A percentile compares a stretch with the other conserved stretches of the same genome.
These are phyloP conservation scores for Sorex maritimensis DNA, from an alignment of 2,797 vertebrate species.

Conservation along the genomic window DNA sequence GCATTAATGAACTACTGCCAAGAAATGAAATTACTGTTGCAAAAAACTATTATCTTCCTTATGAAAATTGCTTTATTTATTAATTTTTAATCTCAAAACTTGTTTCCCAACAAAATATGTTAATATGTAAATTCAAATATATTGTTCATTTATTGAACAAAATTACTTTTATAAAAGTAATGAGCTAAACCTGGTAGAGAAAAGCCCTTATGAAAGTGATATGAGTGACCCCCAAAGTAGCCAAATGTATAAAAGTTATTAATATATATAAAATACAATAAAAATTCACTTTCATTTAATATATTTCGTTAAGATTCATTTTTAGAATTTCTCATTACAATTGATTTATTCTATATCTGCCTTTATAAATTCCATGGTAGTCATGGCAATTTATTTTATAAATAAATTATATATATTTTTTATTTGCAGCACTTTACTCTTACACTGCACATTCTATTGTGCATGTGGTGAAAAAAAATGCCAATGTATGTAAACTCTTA, in stretches of 20 bases:
- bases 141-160: neutral
- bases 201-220: slow-evolving; percentile 26
- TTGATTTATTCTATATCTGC: slow-evolving; percentile 56
- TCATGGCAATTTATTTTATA: slow-evolving; percentile 60
- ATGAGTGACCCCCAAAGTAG: slow-evolving; percentile 24
- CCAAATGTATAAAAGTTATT: slow-evolving; percentile 59
- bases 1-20: slow-evolving; percentile 16
- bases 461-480: slow-evolving; percentile 43
- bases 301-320: slow-evolving; percentile 45
- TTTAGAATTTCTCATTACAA: slow-evolving; percentile 63
- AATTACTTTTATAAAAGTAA: slow-evolving; percentile 60
- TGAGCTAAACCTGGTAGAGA: neutral
- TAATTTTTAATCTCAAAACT: slow-evolving; percentile 28
- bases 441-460: slow-evolving; percentile 12
- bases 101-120: slow-evolving; percentile 44
- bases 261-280: slow-evolving; percentile 37
- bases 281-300: slow-evolving; percentile 53
- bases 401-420: neutral
- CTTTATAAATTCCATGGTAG: slow-evolving; percentile 49
- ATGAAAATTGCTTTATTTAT: neutral
- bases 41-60: neutral
- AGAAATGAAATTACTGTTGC: slow-evolving; percentile 36
- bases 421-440: neutral
- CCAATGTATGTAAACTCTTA: neutral
- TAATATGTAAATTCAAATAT: slow-evolving; percentile 9